Percentiles rank a stretch among this genome's conserved stretches.
phyloP scores from a whole-genome alignment of 2,113 vertebrate genomes.

The Elaphurus davidianus region DNA sequence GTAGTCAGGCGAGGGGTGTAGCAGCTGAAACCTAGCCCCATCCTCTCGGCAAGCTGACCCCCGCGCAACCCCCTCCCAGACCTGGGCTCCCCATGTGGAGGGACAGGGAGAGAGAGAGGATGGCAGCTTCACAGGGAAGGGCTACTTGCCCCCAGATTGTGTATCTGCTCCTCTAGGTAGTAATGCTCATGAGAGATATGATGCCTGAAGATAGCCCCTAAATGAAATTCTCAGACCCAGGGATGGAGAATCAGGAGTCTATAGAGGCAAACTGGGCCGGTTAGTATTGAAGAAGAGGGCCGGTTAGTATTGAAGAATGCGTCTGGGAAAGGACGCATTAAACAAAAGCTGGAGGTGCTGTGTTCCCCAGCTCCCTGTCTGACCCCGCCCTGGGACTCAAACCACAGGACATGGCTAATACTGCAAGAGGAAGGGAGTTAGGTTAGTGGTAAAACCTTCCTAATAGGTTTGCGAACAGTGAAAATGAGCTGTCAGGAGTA shows the following conservation, averaged over 20 bases:
- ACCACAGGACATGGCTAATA: not conserved
- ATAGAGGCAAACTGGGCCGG: not conserved
- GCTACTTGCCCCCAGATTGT: not conserved
- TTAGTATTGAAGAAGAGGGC: not conserved
- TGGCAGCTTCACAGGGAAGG: not conserved
- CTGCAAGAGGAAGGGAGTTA: not conserved
- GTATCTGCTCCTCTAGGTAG: not conserved
- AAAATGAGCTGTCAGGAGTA: conserved; percentile 61
- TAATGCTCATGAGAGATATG: not conserved
- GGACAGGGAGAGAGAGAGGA: not conserved
- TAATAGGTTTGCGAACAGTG: conserved; percentile 57
- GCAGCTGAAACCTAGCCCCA: not conserved
- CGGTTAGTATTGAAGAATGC: not conserved
- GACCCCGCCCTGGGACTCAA: not conserved
- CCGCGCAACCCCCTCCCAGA: not conserved
- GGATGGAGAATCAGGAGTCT: not conserved
- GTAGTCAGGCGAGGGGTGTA: accelerated
- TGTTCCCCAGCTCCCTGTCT: not conserved
- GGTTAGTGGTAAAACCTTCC: conserved; percentile 35
- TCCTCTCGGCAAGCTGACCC: not conserved
- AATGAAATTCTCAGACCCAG: not conserved
- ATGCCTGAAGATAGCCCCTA: not conserved
- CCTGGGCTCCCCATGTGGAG: not conserved
- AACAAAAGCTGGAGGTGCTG: not conserved
- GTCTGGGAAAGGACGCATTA: not conserved